Base-by-base conservation (phyloP, 2,797 vertebrate species). In the Myotis pilosus region DNA sequence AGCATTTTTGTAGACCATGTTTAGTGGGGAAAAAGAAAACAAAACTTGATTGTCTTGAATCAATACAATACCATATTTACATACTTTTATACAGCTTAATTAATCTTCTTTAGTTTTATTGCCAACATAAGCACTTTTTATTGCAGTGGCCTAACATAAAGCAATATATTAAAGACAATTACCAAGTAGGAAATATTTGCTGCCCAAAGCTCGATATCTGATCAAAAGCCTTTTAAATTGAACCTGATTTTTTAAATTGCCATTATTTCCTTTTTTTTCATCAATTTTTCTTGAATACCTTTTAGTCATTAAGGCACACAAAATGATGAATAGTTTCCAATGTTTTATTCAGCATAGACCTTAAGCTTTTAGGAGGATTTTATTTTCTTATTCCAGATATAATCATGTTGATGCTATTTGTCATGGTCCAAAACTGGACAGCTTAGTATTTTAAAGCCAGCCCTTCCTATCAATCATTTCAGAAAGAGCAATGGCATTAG, bases 401-500 rank as follows among this genome's bases (percentile, higher is more conserved):
- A 87, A 84, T 94, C 28, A 75, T 88, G 60, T 85, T 72, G 28
- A 74, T 74, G 30, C 36, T 95, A 89, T 94, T 94, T 95, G 49
- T 96, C 89, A 96, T 49, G 20, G 11, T 78, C 38, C 47, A 16
- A 76, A 94, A 62, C 60, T 85, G 71, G 71, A 92, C 71, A 95
- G 84, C 38, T 94, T 90, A 72, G 38, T 95, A 49, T 91, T 96
- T 95, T 84, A 83, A 94, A 97, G 47, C 15, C 13, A 79, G 28
- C n/a, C 25, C 17, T 85, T 92, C 74, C 44, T 62, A 95, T 96
- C 92, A 94, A 79, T 97, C 89, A 95, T 78, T 94, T 89, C 53
- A 60, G 69, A 94, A 91, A 91, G 41, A 89, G 9, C 74, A 94
- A 79, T 64, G 68, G 23, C 69, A 91, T 94, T 92, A 86, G 17